A percentile compares a stretch with the other conserved stretches of the same genome.
phyloP scores from a whole-genome alignment of 2,888 invertebrate species.

The Tuta absoluta region DNA sequence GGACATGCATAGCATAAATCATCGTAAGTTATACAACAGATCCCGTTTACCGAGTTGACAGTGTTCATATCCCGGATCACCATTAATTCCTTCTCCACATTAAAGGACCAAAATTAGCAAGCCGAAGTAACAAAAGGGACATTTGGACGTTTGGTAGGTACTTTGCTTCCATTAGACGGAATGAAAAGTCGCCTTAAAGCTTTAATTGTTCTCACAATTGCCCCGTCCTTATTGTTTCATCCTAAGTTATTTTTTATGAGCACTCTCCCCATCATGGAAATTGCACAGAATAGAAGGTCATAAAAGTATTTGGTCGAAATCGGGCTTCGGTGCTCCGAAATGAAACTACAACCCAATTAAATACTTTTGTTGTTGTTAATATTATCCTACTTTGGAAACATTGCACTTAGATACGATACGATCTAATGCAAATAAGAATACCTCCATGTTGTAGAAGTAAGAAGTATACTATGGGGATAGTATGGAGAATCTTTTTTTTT shows the following conservation, averaged over 20 bases:
- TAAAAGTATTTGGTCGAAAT: constrained; percentile 28
- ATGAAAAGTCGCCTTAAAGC: constrained; percentile 41
- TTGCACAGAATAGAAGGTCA: constrained; percentile 33
- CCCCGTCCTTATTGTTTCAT: constrained; percentile 40
- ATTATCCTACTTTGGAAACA: constrained; percentile 2
- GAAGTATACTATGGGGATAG: not conserved
- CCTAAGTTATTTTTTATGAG: constrained; percentile 40
- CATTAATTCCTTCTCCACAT: not conserved
- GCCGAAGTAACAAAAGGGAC: constrained; percentile 28
- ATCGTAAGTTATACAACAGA: not conserved
- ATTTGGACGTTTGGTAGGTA: constrained; percentile 22
- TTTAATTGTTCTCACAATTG: constrained; percentile 40
- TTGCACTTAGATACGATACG: not conserved
- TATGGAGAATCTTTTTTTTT: too few species aligned
- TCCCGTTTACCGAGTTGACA: not conserved
- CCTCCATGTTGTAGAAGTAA: too few species aligned
- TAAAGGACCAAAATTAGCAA: constrained; percentile 25
- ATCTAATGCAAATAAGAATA: not conserved
- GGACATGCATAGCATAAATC: not conserved
- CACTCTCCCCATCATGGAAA: constrained; percentile 40
- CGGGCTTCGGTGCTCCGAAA: constrained; percentile 19
- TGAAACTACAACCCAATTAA: constrained; percentile 28
- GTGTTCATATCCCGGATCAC: not conserved
- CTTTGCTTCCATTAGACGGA: constrained; percentile 43
- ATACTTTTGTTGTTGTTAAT: not conserved